A percentile compares a stretch with the other conserved stretches of the same genome.
These are phyloP conservation scores for Tribolium freemani DNA, from an alignment of 2,888 invertebrate genomes.

Conservation along the genomic window DNA sequence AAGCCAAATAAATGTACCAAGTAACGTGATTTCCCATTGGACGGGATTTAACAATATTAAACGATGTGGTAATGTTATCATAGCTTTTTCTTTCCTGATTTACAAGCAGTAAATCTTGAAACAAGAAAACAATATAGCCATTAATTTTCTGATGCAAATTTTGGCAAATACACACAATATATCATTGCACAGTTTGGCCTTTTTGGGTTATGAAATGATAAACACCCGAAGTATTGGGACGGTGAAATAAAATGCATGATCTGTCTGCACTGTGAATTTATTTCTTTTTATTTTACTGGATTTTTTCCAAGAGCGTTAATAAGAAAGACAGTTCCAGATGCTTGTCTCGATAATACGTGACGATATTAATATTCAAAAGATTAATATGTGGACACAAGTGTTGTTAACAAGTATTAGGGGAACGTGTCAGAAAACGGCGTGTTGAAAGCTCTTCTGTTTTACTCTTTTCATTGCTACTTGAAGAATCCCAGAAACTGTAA, in stretches of 20 bases:
- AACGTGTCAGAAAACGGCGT: not conserved
- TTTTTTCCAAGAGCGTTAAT: not conserved
- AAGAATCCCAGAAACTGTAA: not conserved
- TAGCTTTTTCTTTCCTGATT: too few species aligned
- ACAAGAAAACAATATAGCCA: too few species aligned
- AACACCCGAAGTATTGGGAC: not conserved
- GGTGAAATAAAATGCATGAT: not conserved
- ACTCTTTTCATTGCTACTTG: not conserved
- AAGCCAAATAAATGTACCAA: not conserved
- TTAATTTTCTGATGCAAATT: not conserved
- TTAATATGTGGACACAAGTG: not conserved
- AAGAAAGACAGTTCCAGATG: not conserved
- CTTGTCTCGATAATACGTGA: not conserved
- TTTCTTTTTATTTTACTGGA: not conserved
- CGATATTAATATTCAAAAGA: not conserved
- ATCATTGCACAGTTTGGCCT: not conserved
- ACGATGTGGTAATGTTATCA: too few species aligned
- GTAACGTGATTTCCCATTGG: not conserved
- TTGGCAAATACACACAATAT: not conserved
- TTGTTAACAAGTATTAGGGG: not conserved
- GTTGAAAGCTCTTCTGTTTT: not conserved
- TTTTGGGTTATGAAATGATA: not conserved
- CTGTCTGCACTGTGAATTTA: not conserved
- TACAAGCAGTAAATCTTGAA: too few species aligned
- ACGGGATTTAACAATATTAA: not conserved